Conservation (phyloP, 2,113 vertebrate genomes). For the Amphiprion ocellaris region DNA sequence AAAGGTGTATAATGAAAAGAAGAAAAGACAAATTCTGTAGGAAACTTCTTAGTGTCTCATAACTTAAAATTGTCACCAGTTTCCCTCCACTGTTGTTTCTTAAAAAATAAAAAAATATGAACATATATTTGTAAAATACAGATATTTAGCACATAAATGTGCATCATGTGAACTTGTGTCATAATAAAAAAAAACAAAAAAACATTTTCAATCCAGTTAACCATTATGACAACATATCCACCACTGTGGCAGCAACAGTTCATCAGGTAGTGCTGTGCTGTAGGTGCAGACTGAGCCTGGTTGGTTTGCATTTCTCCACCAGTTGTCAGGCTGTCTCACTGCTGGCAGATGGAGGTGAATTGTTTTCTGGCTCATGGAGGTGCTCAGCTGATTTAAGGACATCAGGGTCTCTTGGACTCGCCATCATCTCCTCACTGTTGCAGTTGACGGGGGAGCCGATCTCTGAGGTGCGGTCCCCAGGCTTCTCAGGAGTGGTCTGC, state of each 20-base stretch:
- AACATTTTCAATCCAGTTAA: conserved; percentile 39
- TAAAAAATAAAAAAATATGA: conserved; percentile 29
- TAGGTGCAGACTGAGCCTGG: neutral
- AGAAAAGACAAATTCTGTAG: conserved; percentile 5
- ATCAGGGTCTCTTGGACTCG: conserved; percentile 87
- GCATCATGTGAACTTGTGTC: conserved; percentile 15
- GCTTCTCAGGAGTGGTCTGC: conserved; percentile 84
- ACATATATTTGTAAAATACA: conserved; percentile 24
- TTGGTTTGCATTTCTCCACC: conserved; percentile 8
- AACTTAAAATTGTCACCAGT: conserved; percentile 11
- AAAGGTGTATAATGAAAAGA: neutral
- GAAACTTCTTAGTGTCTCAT: neutral
- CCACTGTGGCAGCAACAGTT: conserved; percentile 9
- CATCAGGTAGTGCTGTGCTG: neutral
- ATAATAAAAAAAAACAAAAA: conserved; percentile 14
- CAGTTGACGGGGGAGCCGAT: conserved; percentile 86
- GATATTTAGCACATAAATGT: conserved; percentile 26
- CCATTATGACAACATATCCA: conserved; percentile 52
- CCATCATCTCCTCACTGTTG: conserved; percentile 85
- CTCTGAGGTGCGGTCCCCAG: conserved; percentile 84
- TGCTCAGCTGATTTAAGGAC: conserved; percentile 84
- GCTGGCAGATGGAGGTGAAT: conserved; percentile 75
- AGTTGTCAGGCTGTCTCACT: conserved; percentile 79
- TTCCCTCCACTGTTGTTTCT: conserved; percentile 6
- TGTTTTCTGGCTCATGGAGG: conserved; percentile 78